Evolutionary conservation across 2,888 invertebrate species (phyloP).

Genomic region (Junonia oenone): DNA sequence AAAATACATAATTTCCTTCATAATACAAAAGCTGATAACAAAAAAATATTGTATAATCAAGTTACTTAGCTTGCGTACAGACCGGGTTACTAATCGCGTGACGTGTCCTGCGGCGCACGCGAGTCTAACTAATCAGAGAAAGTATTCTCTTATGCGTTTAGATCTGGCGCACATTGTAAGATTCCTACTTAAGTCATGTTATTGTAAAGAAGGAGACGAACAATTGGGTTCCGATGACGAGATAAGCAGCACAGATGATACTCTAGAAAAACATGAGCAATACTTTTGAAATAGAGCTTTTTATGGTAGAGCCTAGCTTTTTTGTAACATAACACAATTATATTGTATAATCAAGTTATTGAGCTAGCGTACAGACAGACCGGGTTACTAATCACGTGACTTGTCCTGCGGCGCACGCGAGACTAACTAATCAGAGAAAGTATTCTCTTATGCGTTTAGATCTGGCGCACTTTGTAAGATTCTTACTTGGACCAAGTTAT

Average conservation of each 20-base stretch:
- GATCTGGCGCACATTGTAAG: no score
- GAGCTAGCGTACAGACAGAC: not conserved
- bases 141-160: conserved; percentile 35
- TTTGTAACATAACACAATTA: not conserved
- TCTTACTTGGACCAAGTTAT: no score
- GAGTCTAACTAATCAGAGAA: conserved; percentile 53
- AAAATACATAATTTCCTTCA: not conserved
- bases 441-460: conserved; percentile 23
- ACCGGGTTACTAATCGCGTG: conserved; percentile 23
- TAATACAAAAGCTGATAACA: not conserved
- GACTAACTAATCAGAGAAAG: conserved; percentile 56
- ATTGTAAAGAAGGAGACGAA: not conserved
- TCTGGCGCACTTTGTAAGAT: no score
- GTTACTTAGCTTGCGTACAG: not conserved
- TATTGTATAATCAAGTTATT: not conserved
- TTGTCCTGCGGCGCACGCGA: conserved; percentile 40
- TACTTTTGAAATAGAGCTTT: no score
- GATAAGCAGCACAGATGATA: no score
- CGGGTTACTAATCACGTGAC: conserved; percentile 24
- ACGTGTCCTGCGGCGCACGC: conserved; percentile 39
- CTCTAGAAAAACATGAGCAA: no score
- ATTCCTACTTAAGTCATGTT: no score
- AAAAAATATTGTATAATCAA: not conserved
- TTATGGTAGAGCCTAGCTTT: no score
- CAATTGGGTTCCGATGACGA: no score